Conservation (phyloP, 2,113 vertebrate genomes). For the Panthera uncia region DNA sequence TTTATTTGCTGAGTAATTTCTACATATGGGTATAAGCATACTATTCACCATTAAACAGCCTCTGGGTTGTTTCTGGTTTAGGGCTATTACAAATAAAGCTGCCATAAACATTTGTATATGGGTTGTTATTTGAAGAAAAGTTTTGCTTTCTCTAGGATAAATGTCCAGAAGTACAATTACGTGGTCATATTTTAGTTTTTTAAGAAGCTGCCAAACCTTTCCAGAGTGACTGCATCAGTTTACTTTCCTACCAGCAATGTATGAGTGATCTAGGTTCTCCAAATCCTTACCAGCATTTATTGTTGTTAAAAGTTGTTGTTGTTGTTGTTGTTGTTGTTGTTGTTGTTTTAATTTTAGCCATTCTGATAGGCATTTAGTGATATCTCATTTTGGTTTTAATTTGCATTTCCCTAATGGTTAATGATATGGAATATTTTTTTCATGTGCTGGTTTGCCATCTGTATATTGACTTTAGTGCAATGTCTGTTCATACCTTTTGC, state of each 20-base stretch:
- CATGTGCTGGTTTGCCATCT: neutral
- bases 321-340: neutral
- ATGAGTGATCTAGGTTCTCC: neutral
- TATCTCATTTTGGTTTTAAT: neutral
- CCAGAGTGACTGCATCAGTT: neutral
- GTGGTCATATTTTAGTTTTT: neutral
- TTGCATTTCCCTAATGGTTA: neutral
- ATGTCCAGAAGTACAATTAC: neutral
- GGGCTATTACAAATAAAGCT: neutral
- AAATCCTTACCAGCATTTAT: neutral
- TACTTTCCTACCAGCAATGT: neutral
- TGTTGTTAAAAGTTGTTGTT: neutral
- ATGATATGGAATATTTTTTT: neutral
- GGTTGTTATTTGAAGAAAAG: neutral
- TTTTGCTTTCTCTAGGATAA: conserved; percentile 3
- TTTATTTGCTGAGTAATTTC: conserved; percentile 6
- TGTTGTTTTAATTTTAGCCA: neutral
- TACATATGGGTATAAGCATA: neutral
- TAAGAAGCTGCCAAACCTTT: neutral
- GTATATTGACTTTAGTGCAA: neutral
- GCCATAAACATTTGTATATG: neutral
- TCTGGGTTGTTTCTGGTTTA: neutral
- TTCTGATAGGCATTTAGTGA: neutral
- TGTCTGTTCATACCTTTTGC: neutral
- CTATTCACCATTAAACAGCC: neutral